phyloP scores from a whole-genome alignment of 2,797 vertebrate genomes.

The Pseudochromis fuscus region DNA sequence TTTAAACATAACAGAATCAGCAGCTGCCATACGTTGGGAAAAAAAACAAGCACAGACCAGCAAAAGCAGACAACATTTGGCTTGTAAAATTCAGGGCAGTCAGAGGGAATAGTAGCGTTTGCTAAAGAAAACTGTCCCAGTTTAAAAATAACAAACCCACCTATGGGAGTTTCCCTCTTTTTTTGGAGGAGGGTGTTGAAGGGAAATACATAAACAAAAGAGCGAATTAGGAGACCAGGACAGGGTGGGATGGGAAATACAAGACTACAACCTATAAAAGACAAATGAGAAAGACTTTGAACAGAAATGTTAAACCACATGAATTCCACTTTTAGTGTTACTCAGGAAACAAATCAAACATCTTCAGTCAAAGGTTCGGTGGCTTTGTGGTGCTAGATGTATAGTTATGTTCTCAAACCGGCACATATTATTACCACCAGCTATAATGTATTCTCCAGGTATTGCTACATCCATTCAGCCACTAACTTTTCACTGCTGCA shows the following conservation, averaged over 20 bases:
- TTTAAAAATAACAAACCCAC: constrained; percentile 75
- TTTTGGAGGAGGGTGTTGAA: constrained; percentile 40
- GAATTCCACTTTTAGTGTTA: constrained; percentile 34
- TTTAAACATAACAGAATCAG: constrained; percentile 34
- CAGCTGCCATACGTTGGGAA: constrained; percentile 14
- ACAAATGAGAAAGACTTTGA: constrained; percentile 36
- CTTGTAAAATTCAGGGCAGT: constrained; percentile 35
- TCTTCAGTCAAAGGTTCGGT: constrained; percentile 36
- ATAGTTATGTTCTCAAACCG: constrained; percentile 42
- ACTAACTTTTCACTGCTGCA: background rate
- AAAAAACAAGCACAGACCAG: background rate
- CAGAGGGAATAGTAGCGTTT: constrained; percentile 16
- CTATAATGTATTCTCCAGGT: constrained; percentile 57
- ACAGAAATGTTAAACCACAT: constrained; percentile 44
- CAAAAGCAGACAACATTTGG: constrained; percentile 28
- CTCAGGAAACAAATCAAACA: constrained; percentile 44
- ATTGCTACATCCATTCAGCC: constrained; percentile 5
- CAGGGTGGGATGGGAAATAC: constrained; percentile 72
- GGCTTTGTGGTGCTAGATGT: constrained; percentile 39
- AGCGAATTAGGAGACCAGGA: constrained; percentile 51
- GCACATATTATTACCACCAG: constrained; percentile 28
- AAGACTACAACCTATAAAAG: constrained; percentile 40
- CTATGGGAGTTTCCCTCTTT: constrained; percentile 71
- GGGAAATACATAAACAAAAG: constrained; percentile 74
- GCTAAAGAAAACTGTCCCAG: constrained; percentile 36